Percentiles rank a stretch among this genome's conserved stretches.
phyloP scores from a whole-genome alignment of 2,888 invertebrate species.

The Stomorhina lunata region DNA sequence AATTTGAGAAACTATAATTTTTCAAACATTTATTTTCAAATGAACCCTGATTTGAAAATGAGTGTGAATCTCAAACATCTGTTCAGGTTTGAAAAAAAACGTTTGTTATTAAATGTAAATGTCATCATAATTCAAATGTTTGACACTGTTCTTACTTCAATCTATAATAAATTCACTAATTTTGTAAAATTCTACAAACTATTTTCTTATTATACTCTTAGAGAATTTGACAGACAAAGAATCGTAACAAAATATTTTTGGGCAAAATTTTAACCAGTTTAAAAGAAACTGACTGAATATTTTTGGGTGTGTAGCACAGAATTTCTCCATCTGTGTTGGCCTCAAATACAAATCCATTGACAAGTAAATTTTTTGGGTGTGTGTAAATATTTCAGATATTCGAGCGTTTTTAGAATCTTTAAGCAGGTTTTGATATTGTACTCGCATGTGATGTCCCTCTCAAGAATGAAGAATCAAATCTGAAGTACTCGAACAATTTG shows the following conservation, averaged over 20 bases:
- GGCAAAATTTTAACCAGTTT: conserved; percentile 31
- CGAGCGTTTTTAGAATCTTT: conserved; percentile 58
- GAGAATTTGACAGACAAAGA: neutral
- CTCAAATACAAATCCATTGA: conserved; percentile 11
- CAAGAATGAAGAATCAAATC: neutral
- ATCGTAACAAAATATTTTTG: conserved; percentile 32
- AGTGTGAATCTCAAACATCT: too few species aligned
- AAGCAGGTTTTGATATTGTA: conserved; percentile 55
- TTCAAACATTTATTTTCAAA: too few species aligned
- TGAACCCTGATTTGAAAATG: too few species aligned
- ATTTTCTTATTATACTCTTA: too few species aligned
- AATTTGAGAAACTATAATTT: too few species aligned
- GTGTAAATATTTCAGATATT: conserved; percentile 40
- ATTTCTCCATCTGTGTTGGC: neutral
- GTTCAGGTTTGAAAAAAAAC: conserved; percentile 8
- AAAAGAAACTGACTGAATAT: conserved; percentile 18
- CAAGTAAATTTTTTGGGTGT: conserved; percentile 6
- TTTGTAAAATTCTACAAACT: too few species aligned
- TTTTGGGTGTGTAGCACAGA: conserved; percentile 20
- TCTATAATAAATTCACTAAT: too few species aligned
- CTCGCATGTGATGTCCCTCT: too few species aligned
- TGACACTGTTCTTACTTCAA: too few species aligned
- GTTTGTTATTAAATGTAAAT: too few species aligned
- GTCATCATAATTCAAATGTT: too few species aligned
- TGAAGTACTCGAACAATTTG: neutral